A percentile compares a stretch with the other conserved stretches of the same genome.
These are phyloP conservation scores for Pseudococcus longispinus DNA, from an alignment of 2,888 invertebrate species.

Conservation along the genomic window DNA sequence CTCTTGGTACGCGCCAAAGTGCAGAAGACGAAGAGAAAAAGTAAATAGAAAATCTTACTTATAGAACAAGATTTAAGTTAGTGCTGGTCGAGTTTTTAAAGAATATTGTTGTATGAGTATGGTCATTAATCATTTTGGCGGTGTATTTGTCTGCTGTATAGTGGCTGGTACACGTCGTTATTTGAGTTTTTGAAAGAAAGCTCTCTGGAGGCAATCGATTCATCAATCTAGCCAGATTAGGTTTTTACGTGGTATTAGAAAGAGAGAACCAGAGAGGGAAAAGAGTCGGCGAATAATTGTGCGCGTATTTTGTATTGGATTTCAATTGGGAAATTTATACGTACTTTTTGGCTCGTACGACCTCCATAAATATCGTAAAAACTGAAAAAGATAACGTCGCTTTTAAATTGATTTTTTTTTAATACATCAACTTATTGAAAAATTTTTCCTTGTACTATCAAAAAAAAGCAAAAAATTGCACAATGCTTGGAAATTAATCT, in stretches of 20 bases:
- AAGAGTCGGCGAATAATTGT: not conserved
- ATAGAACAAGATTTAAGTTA: not conserved
- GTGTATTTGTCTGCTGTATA: not conserved
- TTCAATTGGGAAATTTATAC: constrained; percentile 13
- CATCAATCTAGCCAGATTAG: not conserved
- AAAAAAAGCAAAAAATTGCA: not conserved
- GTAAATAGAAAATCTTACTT: not conserved
- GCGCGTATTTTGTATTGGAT: constrained; percentile 15
- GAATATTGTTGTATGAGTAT: not conserved
- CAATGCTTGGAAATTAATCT: not conserved
- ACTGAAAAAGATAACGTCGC: not conserved
- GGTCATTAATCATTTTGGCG: constrained; percentile 18
- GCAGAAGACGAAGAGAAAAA: not conserved
- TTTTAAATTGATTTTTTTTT: constrained; percentile 21
- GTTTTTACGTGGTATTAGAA: not conserved
- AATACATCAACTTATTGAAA: constrained; percentile 11
- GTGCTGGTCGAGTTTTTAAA: not conserved
- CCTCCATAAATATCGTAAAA: constrained; percentile 18
- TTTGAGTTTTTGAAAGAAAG: constrained; percentile 14
- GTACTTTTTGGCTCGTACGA: constrained; percentile 13
- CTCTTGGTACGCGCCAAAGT: not conserved
- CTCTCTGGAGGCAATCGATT: constrained; percentile 19
- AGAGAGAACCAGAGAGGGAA: no score
- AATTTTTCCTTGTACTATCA: not conserved
- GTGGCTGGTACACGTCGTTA: not conserved